phyloP scores from a whole-genome alignment of 2,797 vertebrate genomes.

The Spinibarbus caldwelli region DNA sequence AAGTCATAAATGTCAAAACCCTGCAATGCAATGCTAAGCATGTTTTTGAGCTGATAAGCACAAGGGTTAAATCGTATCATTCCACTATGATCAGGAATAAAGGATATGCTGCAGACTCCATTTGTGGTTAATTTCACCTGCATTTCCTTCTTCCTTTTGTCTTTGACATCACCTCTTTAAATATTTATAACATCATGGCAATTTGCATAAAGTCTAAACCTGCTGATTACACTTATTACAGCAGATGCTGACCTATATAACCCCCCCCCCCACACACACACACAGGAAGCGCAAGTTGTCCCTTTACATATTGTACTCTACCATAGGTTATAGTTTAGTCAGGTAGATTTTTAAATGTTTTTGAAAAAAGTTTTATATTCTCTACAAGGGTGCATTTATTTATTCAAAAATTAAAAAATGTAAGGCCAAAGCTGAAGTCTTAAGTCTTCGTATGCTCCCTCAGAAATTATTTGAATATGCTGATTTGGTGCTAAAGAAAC shows the following conservation, averaged over 20 bases:
- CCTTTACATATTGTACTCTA: not conserved
- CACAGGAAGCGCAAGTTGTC: conserved; percentile 30
- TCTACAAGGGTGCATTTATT: not conserved
- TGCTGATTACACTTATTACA: conserved; percentile 79
- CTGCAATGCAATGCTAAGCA: not conserved
- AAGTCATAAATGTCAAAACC: not conserved
- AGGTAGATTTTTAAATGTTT: not conserved
- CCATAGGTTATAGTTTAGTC: not conserved
- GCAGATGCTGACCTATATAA: conserved; percentile 71
- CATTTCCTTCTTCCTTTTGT: conserved; percentile 71
- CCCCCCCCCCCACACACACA: conserved; percentile 62
- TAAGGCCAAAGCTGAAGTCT: not conserved
- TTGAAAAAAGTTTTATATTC: not conserved
- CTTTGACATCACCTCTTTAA: conserved; percentile 82
- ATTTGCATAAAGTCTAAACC: conserved; percentile 82
- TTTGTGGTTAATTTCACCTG: conserved; percentile 28
- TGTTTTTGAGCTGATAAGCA: not conserved
- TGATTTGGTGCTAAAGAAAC: not conserved
- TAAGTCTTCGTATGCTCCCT: not conserved
- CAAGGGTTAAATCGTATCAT: not conserved
- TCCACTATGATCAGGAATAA: conserved; percentile 23
- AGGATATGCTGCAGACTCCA: not conserved
- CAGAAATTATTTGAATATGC: not conserved
- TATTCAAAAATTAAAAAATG: not conserved
- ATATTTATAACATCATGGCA: conserved; percentile 75